Evolutionary conservation across 92 coral and sea anemone genomes (phyloP).

Genomic region (Blastomussa wellsi): DNA sequence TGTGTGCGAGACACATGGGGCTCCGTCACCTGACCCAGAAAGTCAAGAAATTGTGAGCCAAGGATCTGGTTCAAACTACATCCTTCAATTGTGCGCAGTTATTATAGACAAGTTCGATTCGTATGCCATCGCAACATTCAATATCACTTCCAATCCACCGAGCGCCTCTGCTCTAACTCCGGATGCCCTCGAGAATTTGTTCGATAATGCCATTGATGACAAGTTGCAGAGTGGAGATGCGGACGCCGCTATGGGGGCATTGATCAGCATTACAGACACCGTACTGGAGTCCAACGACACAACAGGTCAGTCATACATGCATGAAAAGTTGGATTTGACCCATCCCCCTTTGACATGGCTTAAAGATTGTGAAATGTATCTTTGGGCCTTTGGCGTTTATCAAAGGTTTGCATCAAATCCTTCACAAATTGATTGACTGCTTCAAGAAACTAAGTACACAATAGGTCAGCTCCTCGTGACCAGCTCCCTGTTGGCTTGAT

Average conservation of each 20-base stretch:
- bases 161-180: not conserved
- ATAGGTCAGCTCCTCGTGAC: too few species aligned
- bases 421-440: too few species aligned
- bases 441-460: too few species aligned
- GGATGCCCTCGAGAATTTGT: constrained; percentile 12
- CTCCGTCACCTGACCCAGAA: constrained; percentile 21
- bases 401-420: too few species aligned
- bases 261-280: constrained; percentile 35
- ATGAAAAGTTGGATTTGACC: too few species aligned
- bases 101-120: constrained; percentile 48
- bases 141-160: constrained; percentile 37
- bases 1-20: constrained; percentile 20
- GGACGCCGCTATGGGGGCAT: constrained; percentile 31
- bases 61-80: constrained; percentile 23
- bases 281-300: constrained; percentile 22
- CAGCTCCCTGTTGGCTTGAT: too few species aligned
- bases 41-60: constrained; percentile 3
- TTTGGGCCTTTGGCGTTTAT: too few species aligned
- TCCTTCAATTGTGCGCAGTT: constrained; percentile 19
- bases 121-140: constrained; percentile 19
- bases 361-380: too few species aligned
- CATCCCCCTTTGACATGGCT: too few species aligned
- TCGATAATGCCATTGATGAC: constrained; percentile 19
- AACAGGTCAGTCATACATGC: constrained; percentile 32
- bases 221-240: constrained; percentile 34